Conservation (phyloP, 2,113 vertebrate species). For the Ceratotherium simum region DNA sequence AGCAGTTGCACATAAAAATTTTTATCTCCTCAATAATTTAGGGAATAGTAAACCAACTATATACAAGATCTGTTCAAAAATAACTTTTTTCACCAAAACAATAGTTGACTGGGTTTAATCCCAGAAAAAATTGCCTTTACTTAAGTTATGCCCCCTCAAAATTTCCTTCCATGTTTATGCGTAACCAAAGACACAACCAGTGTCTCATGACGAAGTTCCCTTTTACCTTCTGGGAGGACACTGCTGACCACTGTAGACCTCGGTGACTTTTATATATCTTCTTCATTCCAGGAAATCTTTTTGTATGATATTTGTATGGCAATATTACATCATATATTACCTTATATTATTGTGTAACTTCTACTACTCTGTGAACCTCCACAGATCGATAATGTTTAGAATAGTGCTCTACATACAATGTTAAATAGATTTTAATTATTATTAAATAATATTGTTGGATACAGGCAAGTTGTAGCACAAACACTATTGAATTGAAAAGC, state of each 20-base stretch:
- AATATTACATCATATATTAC: not conserved
- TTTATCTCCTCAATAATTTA: constrained; percentile 14
- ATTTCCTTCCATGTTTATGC: not conserved
- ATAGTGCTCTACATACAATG: not conserved
- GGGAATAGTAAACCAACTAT: not conserved
- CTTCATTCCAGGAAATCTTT: not conserved
- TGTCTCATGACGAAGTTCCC: not conserved
- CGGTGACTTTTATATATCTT: not conserved
- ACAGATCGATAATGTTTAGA: not conserved
- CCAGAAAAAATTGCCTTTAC: not conserved
- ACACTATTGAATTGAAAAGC: not conserved
- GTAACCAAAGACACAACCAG: not conserved
- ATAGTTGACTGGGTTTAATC: not conserved
- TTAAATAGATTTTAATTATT: constrained; percentile 3
- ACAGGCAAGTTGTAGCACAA: not conserved
- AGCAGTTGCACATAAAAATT: not conserved
- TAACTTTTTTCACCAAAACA: not conserved
- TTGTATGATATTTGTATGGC: not conserved
- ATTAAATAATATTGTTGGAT: not conserved
- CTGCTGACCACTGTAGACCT: not conserved
- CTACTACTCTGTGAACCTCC: not conserved
- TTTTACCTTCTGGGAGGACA: not conserved
- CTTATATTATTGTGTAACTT: not conserved
- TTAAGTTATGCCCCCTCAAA: not conserved
- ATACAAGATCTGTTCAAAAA: not conserved